phyloP scores from a whole-genome alignment of 2,797 vertebrate genomes.

The Galaxias olidus region DNA sequence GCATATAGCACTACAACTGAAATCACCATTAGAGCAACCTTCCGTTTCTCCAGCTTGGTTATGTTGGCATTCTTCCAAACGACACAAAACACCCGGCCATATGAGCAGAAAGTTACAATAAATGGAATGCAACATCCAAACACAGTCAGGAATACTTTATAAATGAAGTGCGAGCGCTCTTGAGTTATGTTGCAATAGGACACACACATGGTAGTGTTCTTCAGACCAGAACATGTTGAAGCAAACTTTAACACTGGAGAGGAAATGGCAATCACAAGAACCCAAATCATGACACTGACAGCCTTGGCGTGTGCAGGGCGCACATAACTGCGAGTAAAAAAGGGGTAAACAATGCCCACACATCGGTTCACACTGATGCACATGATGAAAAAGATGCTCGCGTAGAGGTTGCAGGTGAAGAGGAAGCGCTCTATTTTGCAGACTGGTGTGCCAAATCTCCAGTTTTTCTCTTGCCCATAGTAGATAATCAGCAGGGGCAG shows the following conservation, averaged over 20 bases:
- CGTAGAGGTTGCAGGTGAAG: constrained; percentile 82
- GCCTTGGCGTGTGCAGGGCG: constrained; percentile 64
- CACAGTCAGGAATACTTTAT: constrained; percentile 63
- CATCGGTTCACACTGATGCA: constrained; percentile 84
- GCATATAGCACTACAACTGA: constrained; percentile 72
- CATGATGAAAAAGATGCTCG: constrained; percentile 79
- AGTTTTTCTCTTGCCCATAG: constrained; percentile 64
- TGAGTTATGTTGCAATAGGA: constrained; percentile 27
- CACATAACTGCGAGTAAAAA: constrained; percentile 68
- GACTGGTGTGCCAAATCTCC: constrained; percentile 62
- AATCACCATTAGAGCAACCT: constrained; percentile 69
- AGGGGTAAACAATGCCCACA: constrained; percentile 76
- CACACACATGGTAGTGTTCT: constrained; percentile 44
- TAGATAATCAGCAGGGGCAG: constrained; percentile 76
- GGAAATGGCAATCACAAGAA: constrained; percentile 60
- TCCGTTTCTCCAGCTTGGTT: constrained; percentile 68
- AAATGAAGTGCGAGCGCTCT: constrained; percentile 42
- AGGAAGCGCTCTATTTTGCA: constrained; percentile 83
- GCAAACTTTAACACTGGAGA: constrained; percentile 74
- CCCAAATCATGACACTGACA: constrained; percentile 66
- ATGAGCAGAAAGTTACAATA: constrained; percentile 74
- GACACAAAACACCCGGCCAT: constrained; percentile 60
- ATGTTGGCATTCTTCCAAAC: constrained; percentile 71
- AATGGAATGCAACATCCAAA: constrained; percentile 80
- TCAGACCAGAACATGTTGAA: fast-evolving